These are phyloP conservation scores for Drosophila picticornis DNA, from an alignment of 2,888 invertebrate species.

Conservation along the genomic window DNA sequence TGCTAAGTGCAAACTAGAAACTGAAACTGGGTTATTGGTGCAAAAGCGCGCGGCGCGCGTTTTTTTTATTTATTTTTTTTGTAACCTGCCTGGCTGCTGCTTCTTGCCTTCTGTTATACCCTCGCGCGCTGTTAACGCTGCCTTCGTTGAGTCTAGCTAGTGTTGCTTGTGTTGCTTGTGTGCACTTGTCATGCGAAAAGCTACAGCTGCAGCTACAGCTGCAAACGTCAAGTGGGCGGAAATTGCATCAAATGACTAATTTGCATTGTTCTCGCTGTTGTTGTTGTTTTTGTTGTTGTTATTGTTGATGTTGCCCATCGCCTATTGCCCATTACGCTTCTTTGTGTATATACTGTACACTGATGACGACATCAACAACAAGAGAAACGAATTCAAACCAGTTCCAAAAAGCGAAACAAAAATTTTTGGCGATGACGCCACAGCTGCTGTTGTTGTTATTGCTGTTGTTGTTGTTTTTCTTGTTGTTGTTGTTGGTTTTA, in stretches of 20 bases:
- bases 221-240: conserved; percentile 59
- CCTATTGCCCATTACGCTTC: conserved; percentile 26
- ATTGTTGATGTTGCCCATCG: conserved; percentile 27
- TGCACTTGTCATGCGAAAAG: conserved; percentile 70
- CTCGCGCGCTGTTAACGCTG: conserved; percentile 16
- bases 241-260: conserved; percentile 76
- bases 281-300: conserved; percentile 1
- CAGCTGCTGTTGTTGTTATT: conserved; percentile 47
- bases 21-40: conserved; percentile 79
- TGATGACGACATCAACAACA: conserved; percentile 68
- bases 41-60: conserved; percentile 69
- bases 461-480: conserved; percentile 19
- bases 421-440: conserved; percentile 78
- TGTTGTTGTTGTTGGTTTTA: conserved; percentile 33
- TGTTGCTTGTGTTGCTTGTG: conserved; percentile 36
- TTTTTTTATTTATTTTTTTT: conserved; percentile 29
- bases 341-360: conserved; percentile 5
- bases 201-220: conserved; percentile 47
- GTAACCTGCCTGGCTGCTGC: conserved; percentile 31
- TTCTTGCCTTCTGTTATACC: not conserved
- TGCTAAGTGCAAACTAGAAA: conserved; percentile 77
- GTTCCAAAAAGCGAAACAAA: conserved; percentile 61
- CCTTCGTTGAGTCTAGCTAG: conserved; percentile 15
- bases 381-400: conserved; percentile 58
- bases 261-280: conserved; percentile 50